Evolutionary conservation across 2,113 vertebrate species (phyloP), one percentile per base, ranked within the genome.

Genomic region (Nicator chloris): DNA sequence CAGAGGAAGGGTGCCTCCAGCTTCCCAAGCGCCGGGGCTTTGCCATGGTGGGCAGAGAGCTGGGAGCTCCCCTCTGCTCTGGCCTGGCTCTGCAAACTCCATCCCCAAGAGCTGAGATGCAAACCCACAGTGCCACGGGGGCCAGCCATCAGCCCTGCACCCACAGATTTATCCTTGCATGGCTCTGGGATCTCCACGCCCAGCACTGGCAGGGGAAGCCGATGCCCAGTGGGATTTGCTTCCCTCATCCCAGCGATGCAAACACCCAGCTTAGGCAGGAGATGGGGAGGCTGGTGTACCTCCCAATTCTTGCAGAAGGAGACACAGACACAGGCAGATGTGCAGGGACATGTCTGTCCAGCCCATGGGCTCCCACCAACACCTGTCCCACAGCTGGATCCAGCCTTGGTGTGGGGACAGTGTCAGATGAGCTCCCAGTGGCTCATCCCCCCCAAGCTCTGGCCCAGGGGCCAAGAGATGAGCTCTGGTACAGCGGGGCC

Each of bases 1-100:
- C 80, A 61, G 72, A 91, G 53, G 73, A 97, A 92, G 69, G 44
- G 63, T 85, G 65, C 86, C 71, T 73, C 42, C 88, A 81, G 56
- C 90, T 93, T 95, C 86, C 66, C 77, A 54, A 95, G 82, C 10
- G 12, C 44, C 1, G 2, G 30, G 78, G 86, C 42, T 90, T 68
- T 76, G 75, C 82, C 50, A 6, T 0, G 5, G 73, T 1, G 65
- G 70, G 66, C 63, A 85, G 51, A 59, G 63, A 59, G 71, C 65
- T 69, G 82, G 68, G 47, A 82, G 59, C 50, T 54, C n/a, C 57
- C 44, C 0, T 0, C 1, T 69, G 49, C 54, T 72, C 75, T 13
- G 49, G 28, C 28, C 63, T 35, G 60, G 59, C 3, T 33, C 26
- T 63, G 63, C 79, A 77, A 56, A 47, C 31, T 28, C 22, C 56